Percentiles rank a stretch among this genome's conserved stretches.
Conservation (phyloP, 1,140 invertebrate species). For the Stratiolaelaps scimitus region DNA sequence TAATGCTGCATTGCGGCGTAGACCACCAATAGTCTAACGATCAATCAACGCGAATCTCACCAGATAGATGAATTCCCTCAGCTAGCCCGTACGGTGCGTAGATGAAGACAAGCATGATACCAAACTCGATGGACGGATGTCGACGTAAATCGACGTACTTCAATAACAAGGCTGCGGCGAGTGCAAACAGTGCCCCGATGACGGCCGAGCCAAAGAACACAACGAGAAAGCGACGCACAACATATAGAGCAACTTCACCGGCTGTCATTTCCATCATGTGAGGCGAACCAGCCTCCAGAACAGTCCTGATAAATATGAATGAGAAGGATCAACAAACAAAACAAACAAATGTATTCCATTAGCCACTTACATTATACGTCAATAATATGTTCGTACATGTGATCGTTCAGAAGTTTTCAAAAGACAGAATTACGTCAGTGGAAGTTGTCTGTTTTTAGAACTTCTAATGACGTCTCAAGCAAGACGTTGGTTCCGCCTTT, state of each 20-base stretch:
- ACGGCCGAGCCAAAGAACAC: constrained; percentile 98
- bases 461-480: too few relatives aligned
- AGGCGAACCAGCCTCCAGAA: constrained; percentile 57
- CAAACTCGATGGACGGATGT: constrained; percentile 95
- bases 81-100: constrained; percentile 96
- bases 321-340: constrained; percentile 23
- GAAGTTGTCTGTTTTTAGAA: too few relatives aligned
- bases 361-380: too few relatives aligned
- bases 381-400: too few relatives aligned
- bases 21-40: background rate
- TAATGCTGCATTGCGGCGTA: constrained; percentile 35
- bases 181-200: constrained; percentile 86
- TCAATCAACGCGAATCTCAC: constrained; percentile 46
- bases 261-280: constrained; percentile 51
- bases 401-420: too few relatives aligned
- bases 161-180: constrained; percentile 74
- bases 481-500: too few relatives aligned
- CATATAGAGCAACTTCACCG: constrained; percentile 72
- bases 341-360: background rate
- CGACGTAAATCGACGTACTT: constrained; percentile 93
- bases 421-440: too few relatives aligned
- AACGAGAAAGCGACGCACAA: constrained; percentile 74
- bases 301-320: constrained; percentile 39
- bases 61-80: constrained; percentile 88
- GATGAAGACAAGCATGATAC: constrained; percentile 93